Conservation (phyloP, 2,888 invertebrate genomes). For the Petrophora chlorosata region DNA sequence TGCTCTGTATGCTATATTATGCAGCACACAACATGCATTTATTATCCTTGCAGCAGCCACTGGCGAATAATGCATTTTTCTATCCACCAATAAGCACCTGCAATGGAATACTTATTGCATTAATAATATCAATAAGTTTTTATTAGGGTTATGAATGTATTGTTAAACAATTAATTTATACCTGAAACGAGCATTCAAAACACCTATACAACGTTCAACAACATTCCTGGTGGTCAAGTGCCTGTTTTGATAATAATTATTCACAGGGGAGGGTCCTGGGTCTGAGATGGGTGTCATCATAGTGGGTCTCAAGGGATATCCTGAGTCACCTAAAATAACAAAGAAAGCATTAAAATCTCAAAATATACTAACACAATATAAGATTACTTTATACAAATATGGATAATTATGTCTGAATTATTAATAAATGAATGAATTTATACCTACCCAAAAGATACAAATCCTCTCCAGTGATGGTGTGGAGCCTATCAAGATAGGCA, state of each 20-base stretch:
- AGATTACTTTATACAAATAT: too few relatives aligned
- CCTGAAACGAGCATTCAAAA: slow-evolving; percentile 1
- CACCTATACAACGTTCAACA: background rate
- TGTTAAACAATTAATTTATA: background rate
- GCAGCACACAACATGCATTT: too few relatives aligned
- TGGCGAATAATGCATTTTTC: slow-evolving; percentile 9
- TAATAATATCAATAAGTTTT: background rate
- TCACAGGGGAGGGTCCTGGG: background rate
- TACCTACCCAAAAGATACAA: background rate
- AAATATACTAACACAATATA: too few relatives aligned
- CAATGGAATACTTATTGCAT: background rate
- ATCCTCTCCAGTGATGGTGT: background rate
- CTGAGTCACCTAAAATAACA: background rate
- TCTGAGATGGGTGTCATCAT: slow-evolving; percentile 1
- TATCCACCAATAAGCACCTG: slow-evolving; percentile 12
- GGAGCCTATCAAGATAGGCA: background rate
- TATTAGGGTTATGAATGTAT: background rate
- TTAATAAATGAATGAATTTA: too few relatives aligned
- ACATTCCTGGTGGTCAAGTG: background rate
- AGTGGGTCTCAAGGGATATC: background rate
- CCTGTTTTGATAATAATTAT: background rate
- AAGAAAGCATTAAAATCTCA: background rate
- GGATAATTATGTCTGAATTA: too few relatives aligned
- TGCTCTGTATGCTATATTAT: background rate
- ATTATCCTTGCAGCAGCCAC: slow-evolving; percentile 5